A percentile compares a stretch with the other conserved stretches of the same genome.
phyloP scores from a whole-genome alignment of 2,888 invertebrate genomes.

The Ichneumoninae sp. region DNA sequence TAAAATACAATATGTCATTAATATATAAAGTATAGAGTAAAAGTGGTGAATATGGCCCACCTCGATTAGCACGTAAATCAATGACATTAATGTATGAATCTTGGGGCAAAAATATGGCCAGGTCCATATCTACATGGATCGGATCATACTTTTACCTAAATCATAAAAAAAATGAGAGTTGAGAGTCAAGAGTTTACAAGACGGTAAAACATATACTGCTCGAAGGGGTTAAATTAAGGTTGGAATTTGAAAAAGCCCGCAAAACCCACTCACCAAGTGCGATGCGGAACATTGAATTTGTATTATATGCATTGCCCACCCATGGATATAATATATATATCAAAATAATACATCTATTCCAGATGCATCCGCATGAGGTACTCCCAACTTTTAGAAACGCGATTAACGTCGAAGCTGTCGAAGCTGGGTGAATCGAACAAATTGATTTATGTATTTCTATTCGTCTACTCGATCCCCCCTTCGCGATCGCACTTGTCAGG shows the following conservation, averaged over 20 bases:
- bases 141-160: too few relatives aligned
- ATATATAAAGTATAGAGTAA: too few relatives aligned
- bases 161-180: too few relatives aligned
- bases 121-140: too few relatives aligned
- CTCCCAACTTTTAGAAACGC: slow-evolving; percentile 3
- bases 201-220: neutral
- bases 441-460: slow-evolving; percentile 71
- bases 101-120: too few relatives aligned
- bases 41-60: too few relatives aligned
- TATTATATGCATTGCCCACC: slow-evolving; percentile 25
- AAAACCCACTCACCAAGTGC: slow-evolving; percentile 3
- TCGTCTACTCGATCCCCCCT: slow-evolving; percentile 65
- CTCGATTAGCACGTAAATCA: too few relatives aligned
- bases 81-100: too few relatives aligned
- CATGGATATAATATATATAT: neutral
- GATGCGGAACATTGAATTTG: slow-evolving; percentile 44
- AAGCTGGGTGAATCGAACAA: neutral
- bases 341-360: slow-evolving; percentile 14
- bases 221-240: slow-evolving; percentile 1
- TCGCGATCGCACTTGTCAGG: slow-evolving; percentile 1
- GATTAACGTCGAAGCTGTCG: neutral
- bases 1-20: too few relatives aligned
- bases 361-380: slow-evolving; percentile 12
- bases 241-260: slow-evolving; percentile 9
- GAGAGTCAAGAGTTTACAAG: too few relatives aligned